These are phyloP conservation scores for Drosophila affinis DNA, from an alignment of 2,888 invertebrate genomes.

Conservation along the genomic window DNA sequence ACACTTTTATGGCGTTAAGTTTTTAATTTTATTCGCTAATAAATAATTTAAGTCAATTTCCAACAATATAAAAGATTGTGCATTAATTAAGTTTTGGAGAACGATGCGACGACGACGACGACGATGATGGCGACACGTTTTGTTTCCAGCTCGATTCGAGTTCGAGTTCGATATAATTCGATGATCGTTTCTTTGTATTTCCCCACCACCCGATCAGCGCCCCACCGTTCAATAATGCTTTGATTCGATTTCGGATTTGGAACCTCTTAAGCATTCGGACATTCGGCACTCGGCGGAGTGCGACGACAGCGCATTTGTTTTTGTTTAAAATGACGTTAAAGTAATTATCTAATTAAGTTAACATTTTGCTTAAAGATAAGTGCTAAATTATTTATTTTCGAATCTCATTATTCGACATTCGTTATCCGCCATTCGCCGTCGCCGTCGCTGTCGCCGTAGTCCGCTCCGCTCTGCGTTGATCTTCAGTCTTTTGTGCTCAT, in stretches of 20 bases:
- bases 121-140: slow-evolving; percentile 53
- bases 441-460: neutral
- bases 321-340: slow-evolving; percentile 71
- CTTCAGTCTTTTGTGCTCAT: neutral
- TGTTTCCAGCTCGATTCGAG: slow-evolving; percentile 52
- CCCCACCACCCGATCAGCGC: slow-evolving; percentile 9
- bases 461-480: neutral
- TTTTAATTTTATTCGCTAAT: slow-evolving; percentile 79
- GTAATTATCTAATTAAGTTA: slow-evolving; percentile 81
- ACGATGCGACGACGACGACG: slow-evolving; percentile 13
- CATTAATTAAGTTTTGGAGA: slow-evolving; percentile 64
- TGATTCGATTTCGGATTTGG: slow-evolving; percentile 35
- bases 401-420: slow-evolving; percentile 44
- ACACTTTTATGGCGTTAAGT: slow-evolving; percentile 82
- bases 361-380: slow-evolving; percentile 79
- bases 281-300: slow-evolving; percentile 18
- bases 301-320: slow-evolving; percentile 57
- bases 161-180: slow-evolving; percentile 50
- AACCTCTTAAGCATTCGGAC: slow-evolving; percentile 29
- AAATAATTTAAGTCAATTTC: slow-evolving; percentile 79
- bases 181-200: slow-evolving; percentile 37
- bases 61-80: slow-evolving; percentile 68
- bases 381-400: slow-evolving; percentile 71
- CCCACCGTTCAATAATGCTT: slow-evolving; percentile 54
- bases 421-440: slow-evolving; percentile 6